Evolutionary conservation across 2,888 invertebrate species (phyloP).

Genomic region (Sclerodermus sp.): DNA sequence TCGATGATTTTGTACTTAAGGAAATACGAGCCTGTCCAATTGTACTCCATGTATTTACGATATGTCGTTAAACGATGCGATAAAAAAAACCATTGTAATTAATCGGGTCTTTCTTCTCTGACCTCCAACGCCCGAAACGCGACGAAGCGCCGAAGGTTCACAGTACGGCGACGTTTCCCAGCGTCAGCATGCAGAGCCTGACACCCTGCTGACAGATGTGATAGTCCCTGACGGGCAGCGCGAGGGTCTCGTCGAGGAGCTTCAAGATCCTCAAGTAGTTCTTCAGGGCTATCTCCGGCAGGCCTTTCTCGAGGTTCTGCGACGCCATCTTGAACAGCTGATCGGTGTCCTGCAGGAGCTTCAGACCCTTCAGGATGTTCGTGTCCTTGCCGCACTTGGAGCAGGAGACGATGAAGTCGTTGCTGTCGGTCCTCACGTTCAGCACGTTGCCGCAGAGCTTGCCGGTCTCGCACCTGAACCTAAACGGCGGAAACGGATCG

Average conservation of each 20-base stretch:
- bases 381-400: slow-evolving; percentile 69
- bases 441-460: slow-evolving; percentile 68
- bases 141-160: no score
- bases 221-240: slow-evolving; percentile 75
- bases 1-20: no score
- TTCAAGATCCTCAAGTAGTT: slow-evolving; percentile 69
- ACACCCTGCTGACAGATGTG: slow-evolving; percentile 75
- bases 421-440: slow-evolving; percentile 65
- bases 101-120: no score
- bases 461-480: slow-evolving; percentile 67
- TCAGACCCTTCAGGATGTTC: slow-evolving; percentile 74
- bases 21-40: no score
- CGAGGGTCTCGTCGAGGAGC: slow-evolving; percentile 69
- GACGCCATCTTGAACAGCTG: slow-evolving; percentile 67
- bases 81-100: no score
- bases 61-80: no score
- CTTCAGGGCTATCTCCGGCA: slow-evolving; percentile 66
- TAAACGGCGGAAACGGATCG: slow-evolving; percentile 20
- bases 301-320: slow-evolving; percentile 65
- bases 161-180: slow-evolving; percentile 60
- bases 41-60: no score
- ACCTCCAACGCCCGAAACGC: no score
- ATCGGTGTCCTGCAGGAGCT: slow-evolving; percentile 77
- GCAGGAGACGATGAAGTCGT: slow-evolving; percentile 72
- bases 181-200: slow-evolving; percentile 68